A percentile compares a stretch with the other conserved stretches of the same genome.
phyloP scores from a whole-genome alignment of 1,140 invertebrate genomes.

The Theocolax elegans region DNA sequence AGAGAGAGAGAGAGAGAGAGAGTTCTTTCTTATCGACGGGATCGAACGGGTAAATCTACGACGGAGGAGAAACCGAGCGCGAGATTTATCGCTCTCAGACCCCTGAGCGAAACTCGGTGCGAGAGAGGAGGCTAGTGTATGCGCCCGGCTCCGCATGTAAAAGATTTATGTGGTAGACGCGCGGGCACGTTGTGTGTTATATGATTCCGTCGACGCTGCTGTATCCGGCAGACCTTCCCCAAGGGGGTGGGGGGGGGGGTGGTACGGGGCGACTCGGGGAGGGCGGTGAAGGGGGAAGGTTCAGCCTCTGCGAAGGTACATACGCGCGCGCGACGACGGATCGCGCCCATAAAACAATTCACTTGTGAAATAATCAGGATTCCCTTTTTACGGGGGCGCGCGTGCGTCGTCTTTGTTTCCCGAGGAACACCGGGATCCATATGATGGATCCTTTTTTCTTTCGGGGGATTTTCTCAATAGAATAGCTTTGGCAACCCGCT shows the following conservation, averaged over 20 bases:
- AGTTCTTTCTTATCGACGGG: slow-evolving; percentile 12
- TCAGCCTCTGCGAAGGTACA: no score
- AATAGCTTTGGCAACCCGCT: no score
- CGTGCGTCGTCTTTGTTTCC: background rate
- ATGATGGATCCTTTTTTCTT: background rate
- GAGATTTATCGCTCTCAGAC: slow-evolving; percentile 44
- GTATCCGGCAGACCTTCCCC: no score
- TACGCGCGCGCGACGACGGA: no score
- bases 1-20: no score
- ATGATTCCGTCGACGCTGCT: slow-evolving; percentile 16
- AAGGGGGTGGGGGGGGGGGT: no score
- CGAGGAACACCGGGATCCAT: background rate
- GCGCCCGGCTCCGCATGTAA: slow-evolving; percentile 37
- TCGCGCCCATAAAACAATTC: slow-evolving; percentile 11
- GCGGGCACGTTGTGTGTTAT: no score
- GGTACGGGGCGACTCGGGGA: no score
- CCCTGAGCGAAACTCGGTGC: slow-evolving; percentile 22
- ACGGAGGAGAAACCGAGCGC: slow-evolving; percentile 2
- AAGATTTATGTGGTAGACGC: slow-evolving; percentile 27
- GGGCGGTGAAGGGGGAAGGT: no score
- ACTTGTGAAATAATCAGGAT: slow-evolving; percentile 24
- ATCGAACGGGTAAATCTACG: slow-evolving; percentile 24
- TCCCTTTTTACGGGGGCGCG: background rate
- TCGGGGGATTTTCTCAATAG: no score
- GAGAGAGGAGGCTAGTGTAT: slow-evolving; percentile 30